Evolutionary conservation across 2,888 invertebrate species (phyloP), one percentile per base, ranked within the genome.

Genomic region (Cheilosia vulpina): DNA sequence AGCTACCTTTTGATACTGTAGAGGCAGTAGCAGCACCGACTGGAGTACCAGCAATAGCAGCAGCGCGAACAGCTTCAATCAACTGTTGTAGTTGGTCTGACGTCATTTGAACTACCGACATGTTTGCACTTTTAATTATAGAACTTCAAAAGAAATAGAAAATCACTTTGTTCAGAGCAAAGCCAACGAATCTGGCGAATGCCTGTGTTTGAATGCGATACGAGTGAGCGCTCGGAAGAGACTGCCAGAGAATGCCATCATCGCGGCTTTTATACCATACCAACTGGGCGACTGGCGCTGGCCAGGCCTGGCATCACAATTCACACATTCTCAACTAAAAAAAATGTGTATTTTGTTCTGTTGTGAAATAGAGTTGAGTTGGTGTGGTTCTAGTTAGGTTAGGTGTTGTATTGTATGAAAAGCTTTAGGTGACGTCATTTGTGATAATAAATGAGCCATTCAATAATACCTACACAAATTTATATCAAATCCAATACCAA

Each of bases 41-140:
- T 45, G 77, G 87, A 11, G 24, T 87, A 7, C 69, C 84, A 45
- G 88, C 87, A 38, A 88, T 88, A 4, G 90, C 89, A 0, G 89
- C 81, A 27, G 63, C 38, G 19, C 90, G 89, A n/a, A 91, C 89
- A 0, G 91, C 88, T 75, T 89, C 90, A 87, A 91, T 90, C 52
- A 91, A 89, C 81, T 89, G 88, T 9, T 87, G 89, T 38, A 91
- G 88, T 87, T 91, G 91, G 53, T 91, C 91, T 62, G 88, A 88
- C 41, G 91, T 90, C 91, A 91, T 90, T 73, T 89, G 89, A 9
- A 90, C 80, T 3, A 87, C 72, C 31, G 84, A 62, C 79, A 78
- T 73, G 2, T 47, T 58, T 31, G 71, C 34, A 58, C 50, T 71
- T 71, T 55, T 34, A 43, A 17, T 31, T 41, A 24, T 34, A 15